Evolutionary conservation across 2,113 vertebrate species (phyloP), one percentile per base, ranked within the genome.

Genomic region (Aspiorhynchus laticeps): DNA sequence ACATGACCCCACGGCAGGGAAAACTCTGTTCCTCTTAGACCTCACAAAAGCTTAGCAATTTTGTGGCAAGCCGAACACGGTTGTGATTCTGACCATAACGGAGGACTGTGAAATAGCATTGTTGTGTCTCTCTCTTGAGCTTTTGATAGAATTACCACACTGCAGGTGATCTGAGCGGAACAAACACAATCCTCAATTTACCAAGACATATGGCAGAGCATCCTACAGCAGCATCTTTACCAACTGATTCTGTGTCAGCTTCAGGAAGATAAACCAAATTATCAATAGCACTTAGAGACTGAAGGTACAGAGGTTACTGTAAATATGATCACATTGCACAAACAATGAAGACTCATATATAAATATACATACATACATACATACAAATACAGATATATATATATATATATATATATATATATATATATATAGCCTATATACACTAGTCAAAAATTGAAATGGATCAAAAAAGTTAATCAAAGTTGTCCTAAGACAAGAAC

Each of bases 131-230:
- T 85, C 56, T 86, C 61, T 76, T 75, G 21, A 87, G 81, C 77
- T 87, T 76, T 87, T 89, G 85, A 89, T 89, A 41, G 85, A 87
- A 87, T 87, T 89, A 85, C 76, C 69, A 85, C 85, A 82, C 51
- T 75, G 53, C 43, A 80, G 76, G 67, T 87, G 74, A 87, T 87
- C 75, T 73, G 19, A 73, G 75, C n/a, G 17, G 36, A 88, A 84
- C 36, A 43, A 41, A 26, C 88, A 84, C 75, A 87, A 75, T 73
- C 17, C 82, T 82, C 36, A 11, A 12, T 85, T 85, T 69, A 46
- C 65, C 17, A 26, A 84, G 78, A 31, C 63, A 56, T n/a, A 10
- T 28, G 83, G 53, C 31, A 67, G 33, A 24, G 17, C n/a, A 76
- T 76, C 74, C 15, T 48, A 43, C 48, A 43, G 1, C 61, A 38